Base-by-base conservation (phyloP, 2,113 vertebrate genomes). In the Grus americana region DNA sequence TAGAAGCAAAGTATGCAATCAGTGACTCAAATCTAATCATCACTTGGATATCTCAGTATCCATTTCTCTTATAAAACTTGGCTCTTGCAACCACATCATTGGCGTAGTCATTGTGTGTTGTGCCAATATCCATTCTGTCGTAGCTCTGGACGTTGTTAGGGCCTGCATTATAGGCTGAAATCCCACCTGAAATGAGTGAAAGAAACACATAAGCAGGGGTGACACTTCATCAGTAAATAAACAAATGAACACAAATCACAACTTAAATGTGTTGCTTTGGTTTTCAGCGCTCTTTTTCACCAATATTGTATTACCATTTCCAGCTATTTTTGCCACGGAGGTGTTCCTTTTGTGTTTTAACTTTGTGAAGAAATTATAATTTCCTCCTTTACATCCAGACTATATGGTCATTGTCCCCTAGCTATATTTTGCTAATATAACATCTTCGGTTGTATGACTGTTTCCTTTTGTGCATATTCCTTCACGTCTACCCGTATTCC, bases 161-260 rank as follows among this genome's bases (percentile, higher is more conserved):
- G 52, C 93, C 97, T 7, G 78, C 81, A 8, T 98, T 97, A 29
- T 98, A 98, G 36, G 95, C 96, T 66, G 97, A 96, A 88, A 96
- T 96, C 27, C 90, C 94, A 42, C 93, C 96, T 98, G 58, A 88
- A 96, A 78, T 61, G 30, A 47, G 38, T 5, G 74, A 42, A 68
- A 34, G 20, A 52, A 79, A 67, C 26, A 23, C 6, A 3, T 44
- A 38, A 86, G 36, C 49, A 49, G 44, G 74, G 24, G n/a, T 23
- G 49, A 63, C 52, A 44, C 30, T 65, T n/a, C 9, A 6, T 46
- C 30, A 75, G 47, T 67, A 75, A 63, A 49, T 59, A 59, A 54
- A 26, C 30, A 50, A 74, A 16, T n/a, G 67, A 75, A 36, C 12
- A 75, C 52, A 87, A 62, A 17, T 47, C 47, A 75, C 36, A 50